Conservation (phyloP, 2,888 invertebrate genomes). For the Steinernema carpocapsae region DNA sequence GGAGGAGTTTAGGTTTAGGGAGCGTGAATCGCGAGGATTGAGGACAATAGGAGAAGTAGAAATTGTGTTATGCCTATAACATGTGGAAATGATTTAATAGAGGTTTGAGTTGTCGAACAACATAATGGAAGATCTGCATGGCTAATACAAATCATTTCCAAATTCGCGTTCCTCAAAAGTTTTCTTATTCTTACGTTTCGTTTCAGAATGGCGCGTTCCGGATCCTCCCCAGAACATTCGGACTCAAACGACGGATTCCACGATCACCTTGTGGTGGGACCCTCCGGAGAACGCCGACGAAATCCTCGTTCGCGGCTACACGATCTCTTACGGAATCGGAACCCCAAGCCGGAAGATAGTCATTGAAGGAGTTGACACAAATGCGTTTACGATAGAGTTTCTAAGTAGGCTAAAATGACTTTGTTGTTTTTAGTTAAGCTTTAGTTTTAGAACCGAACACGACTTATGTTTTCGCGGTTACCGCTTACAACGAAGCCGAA, state of each 20-base stretch:
- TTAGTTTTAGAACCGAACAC: conserved; percentile 50
- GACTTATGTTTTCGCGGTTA: conserved; percentile 65
- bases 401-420: conserved; percentile 49
- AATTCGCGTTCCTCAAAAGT: too few species aligned
- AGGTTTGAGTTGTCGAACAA: too few species aligned
- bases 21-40: too few species aligned
- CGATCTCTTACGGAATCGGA: conserved; percentile 65
- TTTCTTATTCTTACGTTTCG: neutral
- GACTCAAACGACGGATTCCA: conserved; percentile 52
- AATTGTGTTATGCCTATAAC: too few species aligned
- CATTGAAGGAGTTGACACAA: conserved; percentile 63
- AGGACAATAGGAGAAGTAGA: too few species aligned
- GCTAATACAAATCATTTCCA: too few species aligned
- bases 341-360: conserved; percentile 60
- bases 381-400: conserved; percentile 59
- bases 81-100: too few species aligned
- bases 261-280: conserved; percentile 67
- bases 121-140: too few species aligned
- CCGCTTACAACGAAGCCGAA: conserved; percentile 67
- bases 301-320: conserved; percentile 65
- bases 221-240: conserved; percentile 65
- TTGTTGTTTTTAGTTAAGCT: neutral
- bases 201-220: conserved; percentile 63
- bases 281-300: conserved; percentile 56
- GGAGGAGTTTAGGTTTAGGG: too few species aligned